Base-by-base conservation (phyloP, 1,140 invertebrate genomes). In the Chironomus striatipennis region DNA sequence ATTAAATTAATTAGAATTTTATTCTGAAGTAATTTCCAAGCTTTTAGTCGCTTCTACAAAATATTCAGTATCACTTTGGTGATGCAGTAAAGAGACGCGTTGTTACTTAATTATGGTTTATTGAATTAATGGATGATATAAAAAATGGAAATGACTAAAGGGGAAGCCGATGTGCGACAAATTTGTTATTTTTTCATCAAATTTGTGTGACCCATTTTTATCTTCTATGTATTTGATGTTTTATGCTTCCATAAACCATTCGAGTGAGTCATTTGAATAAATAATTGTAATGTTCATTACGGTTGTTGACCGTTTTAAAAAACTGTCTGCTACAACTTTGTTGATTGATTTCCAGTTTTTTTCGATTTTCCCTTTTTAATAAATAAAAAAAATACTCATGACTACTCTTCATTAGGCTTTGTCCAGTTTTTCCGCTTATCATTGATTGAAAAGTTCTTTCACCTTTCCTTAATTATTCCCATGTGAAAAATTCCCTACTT, bases 101-200 rank as follows among this genome's bases (percentile, higher is more conserved):
- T 57, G 12, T 57, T n/a, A 5, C 47, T 57, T 57, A 57, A 57
- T 57, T 57, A 57, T 57, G 47, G 12, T 57, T 57, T 57, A 57
- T 57, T 57, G 47, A 57, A 57, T 57, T 57, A 57, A 57, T 57
- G 47, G n/a, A 57, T 57, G 47, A 15, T n/a, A 57, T n/a, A 57
- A 12, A 34, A 57, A 57, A 12, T 57, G 47, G 47, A 57, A 57
- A 34, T 34, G 24, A 34, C 24, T 34, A 5, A 34, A 5, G n/a
- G 47, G 47, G 12, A 15, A 57, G n/a, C 47, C 12, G 47, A 57
- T 57, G 47, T 15, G 12, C 47, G 47, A 57, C 47, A 57, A 57
- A 57, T 57, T 57, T 57, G 47, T 57, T 57, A 10, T 57, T 57
- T n/a, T 57, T n/a, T 57, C n/a, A n/a, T 57, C 47, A 34, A 34